Percentiles rank a stretch among this genome's conserved stretches.
These are phyloP conservation scores for Darevskia nairensis DNA, from an alignment of 2,797 vertebrate genomes.

Conservation along the genomic window DNA sequence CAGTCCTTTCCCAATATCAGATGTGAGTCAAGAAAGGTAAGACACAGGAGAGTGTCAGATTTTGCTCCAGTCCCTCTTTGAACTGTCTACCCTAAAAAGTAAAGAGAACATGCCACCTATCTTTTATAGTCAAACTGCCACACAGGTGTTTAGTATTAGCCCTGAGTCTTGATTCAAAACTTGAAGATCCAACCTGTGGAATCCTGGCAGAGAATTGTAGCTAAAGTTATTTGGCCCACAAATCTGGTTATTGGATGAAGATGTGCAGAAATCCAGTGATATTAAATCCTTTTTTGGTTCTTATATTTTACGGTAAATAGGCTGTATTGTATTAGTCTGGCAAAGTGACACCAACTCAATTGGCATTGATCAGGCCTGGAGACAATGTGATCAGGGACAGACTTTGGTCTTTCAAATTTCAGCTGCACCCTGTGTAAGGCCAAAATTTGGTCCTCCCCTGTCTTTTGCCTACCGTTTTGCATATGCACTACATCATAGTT, in stretches of 20 bases:
- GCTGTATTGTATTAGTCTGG: neutral
- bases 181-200: neutral
- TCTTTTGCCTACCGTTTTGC: no score
- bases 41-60: neutral
- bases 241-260: neutral
- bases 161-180: neutral
- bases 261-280: neutral
- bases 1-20: neutral
- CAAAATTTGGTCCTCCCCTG: no score
- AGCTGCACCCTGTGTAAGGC: no score
- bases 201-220: neutral
- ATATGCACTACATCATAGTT: no score
- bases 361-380: neutral
- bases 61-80: neutral
- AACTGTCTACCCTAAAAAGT: neutral
- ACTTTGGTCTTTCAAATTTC: no score
- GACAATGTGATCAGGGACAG: neutral
- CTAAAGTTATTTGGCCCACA: neutral
- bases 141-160: neutral
- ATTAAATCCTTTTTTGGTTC: neutral
- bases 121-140: neutral
- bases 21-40: neutral
- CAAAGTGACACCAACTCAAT: neutral
- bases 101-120: neutral
- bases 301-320: neutral